Evolutionary conservation across 2,113 vertebrate species (phyloP).

Genomic region (Heptranchias perlo): DNA sequence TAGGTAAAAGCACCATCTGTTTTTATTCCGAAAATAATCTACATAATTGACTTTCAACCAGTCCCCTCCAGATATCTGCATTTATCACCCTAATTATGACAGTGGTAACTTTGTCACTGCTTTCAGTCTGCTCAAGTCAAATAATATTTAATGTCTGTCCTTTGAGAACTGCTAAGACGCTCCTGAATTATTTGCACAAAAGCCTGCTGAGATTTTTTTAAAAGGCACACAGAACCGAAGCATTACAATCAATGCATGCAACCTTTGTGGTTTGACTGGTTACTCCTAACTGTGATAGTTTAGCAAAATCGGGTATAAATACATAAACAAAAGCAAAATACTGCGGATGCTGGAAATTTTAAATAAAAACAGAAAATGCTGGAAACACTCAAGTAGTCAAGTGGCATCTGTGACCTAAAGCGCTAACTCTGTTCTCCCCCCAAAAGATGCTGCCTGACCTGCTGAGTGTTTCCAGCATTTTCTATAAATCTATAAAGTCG

Average conservation of each 20-base stretch:
- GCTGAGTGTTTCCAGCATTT: background rate
- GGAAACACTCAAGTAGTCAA: background rate
- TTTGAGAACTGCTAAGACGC: background rate
- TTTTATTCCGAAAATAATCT: slow-evolving; percentile 68
- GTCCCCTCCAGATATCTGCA: slow-evolving; percentile 59
- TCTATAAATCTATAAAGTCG: background rate
- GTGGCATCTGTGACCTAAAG: background rate
- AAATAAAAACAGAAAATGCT: background rate
- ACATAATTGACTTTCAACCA: slow-evolving; percentile 71
- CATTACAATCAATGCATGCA: background rate
- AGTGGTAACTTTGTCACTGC: slow-evolving; percentile 53
- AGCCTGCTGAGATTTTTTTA: background rate
- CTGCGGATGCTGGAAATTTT: background rate
- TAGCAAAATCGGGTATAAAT: background rate
- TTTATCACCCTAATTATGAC: slow-evolving; percentile 69
- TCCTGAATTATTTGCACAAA: background rate
- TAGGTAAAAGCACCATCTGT: slow-evolving; percentile 64
- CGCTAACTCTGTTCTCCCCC: background rate
- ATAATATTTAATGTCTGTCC: background rate
- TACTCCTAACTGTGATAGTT: background rate
- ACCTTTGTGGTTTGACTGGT: background rate
- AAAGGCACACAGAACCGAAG: background rate
- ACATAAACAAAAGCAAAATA: background rate
- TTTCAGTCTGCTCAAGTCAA: slow-evolving; percentile 48
- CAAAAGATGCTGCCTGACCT: background rate